phyloP scores from a whole-genome alignment of 1,140 invertebrate species.

The Cyclargus thomasi region DNA sequence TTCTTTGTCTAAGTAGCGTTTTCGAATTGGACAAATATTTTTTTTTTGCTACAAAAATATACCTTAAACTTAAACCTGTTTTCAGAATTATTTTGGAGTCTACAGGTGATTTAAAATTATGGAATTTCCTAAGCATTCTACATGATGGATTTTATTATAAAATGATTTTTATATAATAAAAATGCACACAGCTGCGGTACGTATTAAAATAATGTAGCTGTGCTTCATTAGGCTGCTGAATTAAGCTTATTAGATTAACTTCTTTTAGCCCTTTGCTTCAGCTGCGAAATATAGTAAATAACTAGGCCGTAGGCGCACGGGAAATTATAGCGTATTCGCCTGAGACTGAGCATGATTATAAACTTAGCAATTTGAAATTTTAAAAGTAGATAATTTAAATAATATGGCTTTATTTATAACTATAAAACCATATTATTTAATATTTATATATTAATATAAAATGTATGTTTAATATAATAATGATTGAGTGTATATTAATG shows the following conservation, averaged over 20 bases:
- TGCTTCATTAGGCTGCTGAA: background rate
- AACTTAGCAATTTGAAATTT: background rate
- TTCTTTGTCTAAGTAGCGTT: too few relatives aligned
- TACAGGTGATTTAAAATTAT: background rate
- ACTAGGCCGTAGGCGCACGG: background rate
- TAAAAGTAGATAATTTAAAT: background rate
- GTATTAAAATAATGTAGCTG: background rate
- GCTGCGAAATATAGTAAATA: background rate
- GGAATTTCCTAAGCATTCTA: too few relatives aligned
- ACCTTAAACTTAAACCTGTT: background rate
- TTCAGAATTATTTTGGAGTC: background rate
- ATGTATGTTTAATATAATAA: too few relatives aligned
- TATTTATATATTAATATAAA: too few relatives aligned
- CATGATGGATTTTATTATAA: background rate
- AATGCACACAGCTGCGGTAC: conserved; percentile 2
- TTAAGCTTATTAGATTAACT: background rate
- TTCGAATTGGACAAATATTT: too few relatives aligned
- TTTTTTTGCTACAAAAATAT: too few relatives aligned
- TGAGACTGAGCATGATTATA: background rate
- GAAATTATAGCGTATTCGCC: background rate
- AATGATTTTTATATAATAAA: background rate
- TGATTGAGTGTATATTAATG: too few relatives aligned
- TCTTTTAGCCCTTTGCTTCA: background rate
- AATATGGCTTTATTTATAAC: background rate
- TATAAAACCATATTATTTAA: too few relatives aligned